A percentile compares a stretch with the other conserved stretches of the same genome.
These are phyloP conservation scores for Lagorchestes hirsutus DNA, from an alignment of 2,797 vertebrate species.

Conservation along the genomic window DNA sequence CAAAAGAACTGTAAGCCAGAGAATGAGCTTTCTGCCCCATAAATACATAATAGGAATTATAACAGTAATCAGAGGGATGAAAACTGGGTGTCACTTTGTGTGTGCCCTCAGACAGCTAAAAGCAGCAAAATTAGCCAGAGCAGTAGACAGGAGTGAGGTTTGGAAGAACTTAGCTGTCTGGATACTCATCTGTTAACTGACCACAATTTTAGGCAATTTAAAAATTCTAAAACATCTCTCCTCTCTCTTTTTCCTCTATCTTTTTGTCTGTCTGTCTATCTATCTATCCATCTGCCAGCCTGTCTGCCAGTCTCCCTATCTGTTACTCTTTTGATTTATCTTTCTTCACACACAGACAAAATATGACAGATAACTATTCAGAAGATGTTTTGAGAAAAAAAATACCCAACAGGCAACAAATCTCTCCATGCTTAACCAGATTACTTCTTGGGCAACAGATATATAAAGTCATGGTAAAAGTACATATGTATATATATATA, in stretches of 20 bases:
- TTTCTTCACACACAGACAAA: neutral
- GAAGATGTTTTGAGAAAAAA: neutral
- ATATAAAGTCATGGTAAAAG: neutral
- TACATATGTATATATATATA: too few species aligned
- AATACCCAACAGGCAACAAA: neutral
- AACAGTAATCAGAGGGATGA: neutral
- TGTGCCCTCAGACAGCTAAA: neutral
- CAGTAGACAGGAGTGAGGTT: neutral
- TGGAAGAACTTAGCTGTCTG: neutral
- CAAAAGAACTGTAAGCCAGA: neutral
- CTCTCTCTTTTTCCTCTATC: constrained; percentile 17
- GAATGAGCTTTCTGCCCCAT: neutral
- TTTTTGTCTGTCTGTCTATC: constrained; percentile 26
- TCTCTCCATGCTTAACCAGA: neutral
- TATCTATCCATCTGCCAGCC: neutral
- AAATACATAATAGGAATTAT: neutral
- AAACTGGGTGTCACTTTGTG: neutral
- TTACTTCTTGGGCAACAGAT: neutral
- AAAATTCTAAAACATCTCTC: neutral
- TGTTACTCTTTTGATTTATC: neutral
- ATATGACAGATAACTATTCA: neutral
- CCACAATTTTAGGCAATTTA: neutral
- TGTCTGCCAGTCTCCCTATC: neutral
- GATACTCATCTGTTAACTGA: neutral
- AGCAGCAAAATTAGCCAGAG: neutral